Evolutionary conservation across 2,113 vertebrate species (phyloP).

Genomic region (Antechinus flavipes): DNA sequence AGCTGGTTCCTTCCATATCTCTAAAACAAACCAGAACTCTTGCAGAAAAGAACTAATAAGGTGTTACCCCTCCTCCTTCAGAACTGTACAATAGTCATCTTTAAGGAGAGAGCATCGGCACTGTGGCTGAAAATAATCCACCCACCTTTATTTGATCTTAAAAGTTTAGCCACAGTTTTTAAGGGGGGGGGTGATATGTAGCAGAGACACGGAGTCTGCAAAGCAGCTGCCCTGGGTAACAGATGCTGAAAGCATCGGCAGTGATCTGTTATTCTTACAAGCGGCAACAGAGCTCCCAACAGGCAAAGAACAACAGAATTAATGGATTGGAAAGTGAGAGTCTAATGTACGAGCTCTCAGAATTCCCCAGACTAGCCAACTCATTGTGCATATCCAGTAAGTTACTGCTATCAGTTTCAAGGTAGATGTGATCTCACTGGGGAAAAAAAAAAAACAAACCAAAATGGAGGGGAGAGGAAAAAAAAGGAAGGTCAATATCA

Average conservation of each 20-base stretch:
- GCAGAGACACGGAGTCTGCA: constrained; percentile 76
- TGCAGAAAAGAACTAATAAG: background rate
- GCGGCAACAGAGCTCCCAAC: constrained; percentile 82
- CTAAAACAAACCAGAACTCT: background rate
- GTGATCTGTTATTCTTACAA: constrained; percentile 85
- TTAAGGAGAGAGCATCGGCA: rapidly evolving
- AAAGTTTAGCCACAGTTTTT: constrained; percentile 2
- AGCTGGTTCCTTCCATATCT: background rate
- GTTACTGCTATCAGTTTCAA: constrained; percentile 69
- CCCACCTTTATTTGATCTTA: constrained; percentile 6
- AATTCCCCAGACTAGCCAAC: constrained; percentile 79
- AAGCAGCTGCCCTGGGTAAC: constrained; percentile 75
- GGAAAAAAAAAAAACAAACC: constrained; percentile 8
- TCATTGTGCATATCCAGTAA: constrained; percentile 77
- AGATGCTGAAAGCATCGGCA: constrained; percentile 77
- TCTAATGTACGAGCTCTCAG: constrained; percentile 83
- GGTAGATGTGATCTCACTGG: constrained; percentile 51
- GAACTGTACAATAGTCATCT: background rate
- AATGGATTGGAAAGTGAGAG: constrained; percentile 87
- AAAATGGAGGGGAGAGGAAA: background rate
- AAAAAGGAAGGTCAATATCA: constrained; percentile 70
- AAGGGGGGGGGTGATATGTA: constrained; percentile 26
- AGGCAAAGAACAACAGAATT: constrained; percentile 85
- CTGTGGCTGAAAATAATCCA: constrained; percentile 41
- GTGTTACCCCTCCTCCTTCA: background rate